A percentile compares a stretch with the other conserved stretches of the same genome.
Conservation (phyloP, 2,113 vertebrate genomes). For the Alouatta palliata region DNA sequence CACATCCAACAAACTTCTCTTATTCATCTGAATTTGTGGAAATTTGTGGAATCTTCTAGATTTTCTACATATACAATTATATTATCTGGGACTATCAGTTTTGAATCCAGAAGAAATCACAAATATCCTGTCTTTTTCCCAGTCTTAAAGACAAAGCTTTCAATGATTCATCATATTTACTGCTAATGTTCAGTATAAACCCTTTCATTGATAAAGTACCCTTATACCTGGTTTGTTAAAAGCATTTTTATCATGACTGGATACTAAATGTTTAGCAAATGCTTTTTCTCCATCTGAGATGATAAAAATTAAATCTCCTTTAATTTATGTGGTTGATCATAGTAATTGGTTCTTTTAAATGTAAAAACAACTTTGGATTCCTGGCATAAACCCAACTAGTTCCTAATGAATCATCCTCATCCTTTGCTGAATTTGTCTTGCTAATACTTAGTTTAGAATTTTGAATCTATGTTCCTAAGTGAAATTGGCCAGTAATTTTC, state of each 20-base stretch:
- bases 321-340: not conserved
- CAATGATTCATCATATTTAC: not conserved
- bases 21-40: not conserved
- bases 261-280: slow-evolving; percentile 26
- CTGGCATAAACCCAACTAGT: not conserved
- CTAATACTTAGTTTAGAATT: not conserved
- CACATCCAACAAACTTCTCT: not conserved
- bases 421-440: not conserved
- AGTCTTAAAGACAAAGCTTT: not conserved
- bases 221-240: not conserved
- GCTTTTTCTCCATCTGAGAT: not conserved
- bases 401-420: not conserved
- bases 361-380: slow-evolving; percentile 18
- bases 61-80: not conserved
- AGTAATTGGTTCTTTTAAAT: slow-evolving; percentile 1
- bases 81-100: not conserved
- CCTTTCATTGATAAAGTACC: slow-evolving; percentile 34
- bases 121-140: not conserved
- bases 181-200: not conserved
- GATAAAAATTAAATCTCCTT: not conserved
- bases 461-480: not conserved
- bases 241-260: not conserved
- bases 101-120: not conserved
- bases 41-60: not conserved
- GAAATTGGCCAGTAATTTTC: not conserved